These are phyloP conservation scores for Strigamia maritima DNA, from an alignment of 2,888 invertebrate genomes.

Conservation along the genomic window DNA sequence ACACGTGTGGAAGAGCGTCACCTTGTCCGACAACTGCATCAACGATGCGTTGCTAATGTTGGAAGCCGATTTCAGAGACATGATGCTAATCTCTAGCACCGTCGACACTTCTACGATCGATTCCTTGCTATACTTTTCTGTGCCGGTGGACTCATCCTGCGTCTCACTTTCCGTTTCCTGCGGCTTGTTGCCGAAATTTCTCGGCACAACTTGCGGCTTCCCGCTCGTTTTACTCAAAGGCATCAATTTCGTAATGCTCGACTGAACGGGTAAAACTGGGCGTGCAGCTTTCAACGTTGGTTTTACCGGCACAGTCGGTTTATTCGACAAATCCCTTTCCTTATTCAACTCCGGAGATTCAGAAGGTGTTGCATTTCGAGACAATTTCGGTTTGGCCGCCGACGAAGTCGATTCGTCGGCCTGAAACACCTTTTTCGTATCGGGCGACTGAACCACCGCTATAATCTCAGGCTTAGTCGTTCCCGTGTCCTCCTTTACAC, in stretches of 20 bases:
- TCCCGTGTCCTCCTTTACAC: conserved; percentile 49
- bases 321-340: conserved; percentile 47
- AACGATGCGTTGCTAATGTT: conserved; percentile 60
- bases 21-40: conserved; percentile 74
- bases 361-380: neutral
- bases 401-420: neutral
- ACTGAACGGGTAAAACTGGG: conserved; percentile 44
- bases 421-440: neutral
- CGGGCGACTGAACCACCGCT: conserved; percentile 16
- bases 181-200: conserved; percentile 36
- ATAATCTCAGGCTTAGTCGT: conserved; percentile 38
- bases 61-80: conserved; percentile 44
- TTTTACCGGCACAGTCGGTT: conserved; percentile 69
- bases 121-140: conserved; percentile 43
- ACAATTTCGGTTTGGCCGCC: conserved; percentile 13
- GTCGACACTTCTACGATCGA: conserved; percentile 46
- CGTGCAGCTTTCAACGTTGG: conserved; percentile 60
- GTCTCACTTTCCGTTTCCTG: conserved; percentile 59
- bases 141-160: conserved; percentile 53
- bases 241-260: conserved; percentile 36
- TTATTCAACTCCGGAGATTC: conserved; percentile 9
- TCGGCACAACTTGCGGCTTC: conserved; percentile 43
- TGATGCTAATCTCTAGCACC: conserved; percentile 45
- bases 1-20: conserved; percentile 72
- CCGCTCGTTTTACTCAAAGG: conserved; percentile 33